A percentile compares a stretch with the other conserved stretches of the same genome.
Conservation (phyloP, 2,113 vertebrate genomes). For the Cinclus mexicanus region DNA sequence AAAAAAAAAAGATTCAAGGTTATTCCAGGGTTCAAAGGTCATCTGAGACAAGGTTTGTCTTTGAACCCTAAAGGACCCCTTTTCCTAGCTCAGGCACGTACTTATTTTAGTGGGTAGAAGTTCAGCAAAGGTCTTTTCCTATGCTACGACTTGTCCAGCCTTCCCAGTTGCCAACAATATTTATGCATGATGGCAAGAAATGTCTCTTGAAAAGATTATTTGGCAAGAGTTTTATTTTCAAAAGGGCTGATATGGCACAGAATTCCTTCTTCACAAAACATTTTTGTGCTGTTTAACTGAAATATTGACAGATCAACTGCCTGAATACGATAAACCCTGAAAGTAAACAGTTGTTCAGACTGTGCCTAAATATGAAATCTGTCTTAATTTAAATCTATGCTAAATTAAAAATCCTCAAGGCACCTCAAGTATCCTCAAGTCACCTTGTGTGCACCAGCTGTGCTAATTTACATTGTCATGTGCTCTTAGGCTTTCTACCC, state of each 20-base stretch:
- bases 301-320: not conserved
- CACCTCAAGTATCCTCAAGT: not conserved
- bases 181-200: not conserved
- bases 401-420: not conserved
- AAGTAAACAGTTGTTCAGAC: not conserved
- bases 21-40: not conserved
- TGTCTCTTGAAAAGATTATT: not conserved
- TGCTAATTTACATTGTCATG: not conserved
- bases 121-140: not conserved
- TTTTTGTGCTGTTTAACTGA: not conserved
- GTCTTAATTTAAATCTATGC: not conserved
- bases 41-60: not conserved
- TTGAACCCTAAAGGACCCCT: not conserved
- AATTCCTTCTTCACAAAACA: not conserved
- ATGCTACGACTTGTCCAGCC: rapidly evolving
- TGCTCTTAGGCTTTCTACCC: not conserved
- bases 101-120: not conserved
- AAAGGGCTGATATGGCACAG: not conserved
- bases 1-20: not conserved
- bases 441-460: not conserved
- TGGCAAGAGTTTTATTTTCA: not conserved
- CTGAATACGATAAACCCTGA: not conserved
- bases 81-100: not conserved
- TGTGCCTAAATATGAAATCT: not conserved
- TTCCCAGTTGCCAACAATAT: not conserved